These are phyloP conservation scores for Tillus elongatus DNA, from an alignment of 2,888 invertebrate genomes.

Conservation along the genomic window DNA sequence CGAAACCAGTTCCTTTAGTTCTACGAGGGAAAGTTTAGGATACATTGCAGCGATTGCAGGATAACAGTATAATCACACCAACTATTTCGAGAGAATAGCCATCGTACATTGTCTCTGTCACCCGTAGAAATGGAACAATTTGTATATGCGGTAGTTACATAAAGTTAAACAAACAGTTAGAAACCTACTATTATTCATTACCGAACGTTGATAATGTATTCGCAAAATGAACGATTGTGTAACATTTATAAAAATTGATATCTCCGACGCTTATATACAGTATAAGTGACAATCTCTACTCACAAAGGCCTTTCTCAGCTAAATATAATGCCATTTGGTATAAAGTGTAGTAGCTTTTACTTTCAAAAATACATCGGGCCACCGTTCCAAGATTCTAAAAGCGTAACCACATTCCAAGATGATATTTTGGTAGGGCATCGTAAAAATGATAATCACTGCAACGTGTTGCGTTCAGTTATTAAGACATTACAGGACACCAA, in stretches of 20 bases:
- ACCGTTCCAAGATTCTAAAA: constrained; percentile 26
- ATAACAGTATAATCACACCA: constrained; percentile 2
- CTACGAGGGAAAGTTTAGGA: background rate
- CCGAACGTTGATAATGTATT: background rate
- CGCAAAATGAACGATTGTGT: background rate
- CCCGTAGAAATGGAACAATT: background rate
- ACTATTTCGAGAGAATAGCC: background rate
- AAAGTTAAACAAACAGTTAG: background rate
- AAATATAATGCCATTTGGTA: constrained; percentile 33
- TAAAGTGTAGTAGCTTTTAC: constrained; percentile 31
- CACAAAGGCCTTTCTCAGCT: constrained; percentile 28
- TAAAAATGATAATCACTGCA: constrained; percentile 20
- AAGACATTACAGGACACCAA: constrained; percentile 21
- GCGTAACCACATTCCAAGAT: constrained; percentile 28
- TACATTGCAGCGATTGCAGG: background rate
- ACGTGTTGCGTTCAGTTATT: constrained; percentile 24
- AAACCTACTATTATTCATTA: background rate
- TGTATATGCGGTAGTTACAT: background rate
- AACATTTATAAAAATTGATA: constrained; percentile 15
- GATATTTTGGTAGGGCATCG: constrained; percentile 29
- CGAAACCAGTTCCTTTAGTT: background rate
- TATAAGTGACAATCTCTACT: constrained; percentile 18
- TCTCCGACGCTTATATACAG: constrained; percentile 30
- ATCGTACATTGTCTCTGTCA: background rate
- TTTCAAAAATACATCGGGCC: constrained; percentile 24